Base-by-base conservation (phyloP, 1,140 invertebrate species). In the Solenopsis fugax region DNA sequence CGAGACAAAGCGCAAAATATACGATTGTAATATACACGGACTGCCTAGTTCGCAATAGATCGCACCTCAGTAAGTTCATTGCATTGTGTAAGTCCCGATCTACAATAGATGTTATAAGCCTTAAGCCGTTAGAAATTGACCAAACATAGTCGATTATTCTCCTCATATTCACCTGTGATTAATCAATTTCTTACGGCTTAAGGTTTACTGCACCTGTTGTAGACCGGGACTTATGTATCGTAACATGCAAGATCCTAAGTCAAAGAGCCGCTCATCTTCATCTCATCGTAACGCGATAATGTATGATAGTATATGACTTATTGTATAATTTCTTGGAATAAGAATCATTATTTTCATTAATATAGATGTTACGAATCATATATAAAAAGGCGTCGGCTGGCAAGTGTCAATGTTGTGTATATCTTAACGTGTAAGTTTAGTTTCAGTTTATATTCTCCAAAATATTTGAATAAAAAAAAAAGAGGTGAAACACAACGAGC, bases 1-100 rank as follows among this genome's bases (percentile, higher is more conserved):
- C 10, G 56, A 34, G 16, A 29, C 54, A 29, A 52, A 87, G 52
- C 45, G 58, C 48, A 50, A 80, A 73, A 56, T 60, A 71, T 75
- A 89, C 13, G 48, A 81, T 54, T 89, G 87, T 89, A 89, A 89
- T 62, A 88, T 89, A 89, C 29, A 85, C 41, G 77, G 60, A 67
- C 67, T 85, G 37, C 86, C 52, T 88, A 73, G 78, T 56, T 89
- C 60, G 77, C 65, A 2, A 29, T 29, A 29, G 29, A 82, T 89
- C 52, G 58, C 10, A 85, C 78, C 60, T 76, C 9, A 52, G 37
- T 12, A 81, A 71, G 7, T 71, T 81, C 18, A 48, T 54, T 1
- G 18, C 62, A 45, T 41, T 54, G 48, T 69, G n/a, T n/a, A n/a
- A n/a, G n/a, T n/a, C n/a, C n/a, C n/a, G n/a, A n/a, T n/a, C n/a